Base-by-base conservation (phyloP, 2,797 vertebrate species). In the Serranus cabrilla region DNA sequence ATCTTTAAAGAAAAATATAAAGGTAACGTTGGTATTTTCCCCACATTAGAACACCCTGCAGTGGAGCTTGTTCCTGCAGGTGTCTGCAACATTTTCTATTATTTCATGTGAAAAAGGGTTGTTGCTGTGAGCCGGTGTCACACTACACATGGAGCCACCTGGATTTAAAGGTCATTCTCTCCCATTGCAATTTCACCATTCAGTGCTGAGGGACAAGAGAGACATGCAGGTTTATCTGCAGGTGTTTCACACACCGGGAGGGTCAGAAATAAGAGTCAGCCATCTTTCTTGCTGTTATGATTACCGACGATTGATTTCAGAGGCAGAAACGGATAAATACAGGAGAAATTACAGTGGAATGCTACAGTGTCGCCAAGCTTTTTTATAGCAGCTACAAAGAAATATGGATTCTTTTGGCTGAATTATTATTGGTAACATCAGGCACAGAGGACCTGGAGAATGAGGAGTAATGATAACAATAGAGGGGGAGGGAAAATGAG, bases 351-450 rank as follows among this genome's bases (percentile, higher is more conserved):
- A 66, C 27, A 45, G 37, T 18, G 25, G 14, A 78, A 78, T 25
- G 60, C 21, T 8, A 69, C 60, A 46, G 34, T 31, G 51, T 55
- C 17, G 51, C 65, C 11, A 8, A 20, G 12, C 52, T 70, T 87
- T 91, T 86, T 81, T 88, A 88, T 90, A 85, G 82, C 34, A 71
- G 25, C 76, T 63, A 45, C 62, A 76, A 37, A 73, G 54, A 73
- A 71, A 85, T 76, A 84, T 85, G 71, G 65, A 79, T 76, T 86
- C 49, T 82, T 18, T 65, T 65, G 67, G 73, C 82, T 89, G 81
- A 88, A 91, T 87, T 87, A 88, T 83, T 87, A 83, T 71, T 70
- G 68, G 76, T 84, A 85, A 93, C 92, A 91, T 90, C 64, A 51
- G 71, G 42, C 74, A 69, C 40, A 16, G 51, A 76, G 76, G 76